phyloP scores from a whole-genome alignment of 2,797 vertebrate genomes.

The Buceros bicornis region DNA sequence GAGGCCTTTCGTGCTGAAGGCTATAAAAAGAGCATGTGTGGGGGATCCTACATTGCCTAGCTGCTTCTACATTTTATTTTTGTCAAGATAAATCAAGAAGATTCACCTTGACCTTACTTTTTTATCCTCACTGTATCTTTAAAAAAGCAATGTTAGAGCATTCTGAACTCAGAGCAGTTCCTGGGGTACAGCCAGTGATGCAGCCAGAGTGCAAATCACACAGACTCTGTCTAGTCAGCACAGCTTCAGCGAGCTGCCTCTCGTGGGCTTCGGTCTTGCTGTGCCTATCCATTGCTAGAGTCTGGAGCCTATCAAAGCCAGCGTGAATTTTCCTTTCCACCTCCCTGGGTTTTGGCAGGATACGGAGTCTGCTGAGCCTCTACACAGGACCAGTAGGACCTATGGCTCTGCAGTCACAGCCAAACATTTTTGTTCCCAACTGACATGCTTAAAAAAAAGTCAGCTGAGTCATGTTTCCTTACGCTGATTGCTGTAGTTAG shows the following conservation, averaged over 20 bases:
- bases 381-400: not conserved
- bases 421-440: not conserved
- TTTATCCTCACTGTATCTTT: not conserved
- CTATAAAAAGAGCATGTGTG: not conserved
- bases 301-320: not conserved
- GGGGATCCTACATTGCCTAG: not conserved
- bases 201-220: not conserved
- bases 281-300: not conserved
- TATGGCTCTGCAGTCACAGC: not conserved
- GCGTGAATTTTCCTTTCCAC: not conserved
- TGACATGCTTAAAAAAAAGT: not conserved
- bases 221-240: not conserved
- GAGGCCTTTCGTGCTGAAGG: not conserved
- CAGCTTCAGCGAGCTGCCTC: not conserved
- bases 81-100: not conserved
- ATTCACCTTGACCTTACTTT: not conserved
- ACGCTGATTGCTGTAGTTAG: not conserved
- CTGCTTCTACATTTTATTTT: not conserved
- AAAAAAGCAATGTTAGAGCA: not conserved
- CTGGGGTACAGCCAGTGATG: not conserved
- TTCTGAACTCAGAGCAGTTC: not conserved
- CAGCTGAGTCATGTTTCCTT: not conserved
- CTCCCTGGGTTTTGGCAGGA: not conserved
- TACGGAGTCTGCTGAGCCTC: not conserved
- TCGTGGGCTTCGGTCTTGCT: not conserved